Evolutionary conservation across 2,888 invertebrate species (phyloP).

Genomic region (Actias luna): DNA sequence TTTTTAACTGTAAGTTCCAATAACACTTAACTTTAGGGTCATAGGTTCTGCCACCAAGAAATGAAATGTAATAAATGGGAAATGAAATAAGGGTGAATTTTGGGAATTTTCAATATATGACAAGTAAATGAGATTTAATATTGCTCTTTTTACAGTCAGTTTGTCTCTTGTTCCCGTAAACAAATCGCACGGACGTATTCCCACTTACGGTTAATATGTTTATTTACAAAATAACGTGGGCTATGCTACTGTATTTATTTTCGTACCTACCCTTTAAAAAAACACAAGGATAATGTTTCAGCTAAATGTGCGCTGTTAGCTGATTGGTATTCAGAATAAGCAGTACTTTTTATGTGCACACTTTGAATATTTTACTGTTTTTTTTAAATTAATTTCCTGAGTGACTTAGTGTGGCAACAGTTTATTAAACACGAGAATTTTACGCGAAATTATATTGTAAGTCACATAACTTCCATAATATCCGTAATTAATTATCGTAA

Average conservation of each 20-base stretch:
- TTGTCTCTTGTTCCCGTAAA: conserved; percentile 31
- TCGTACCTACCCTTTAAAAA: neutral
- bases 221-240: conserved; percentile 49
- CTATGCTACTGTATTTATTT: conserved; percentile 9
- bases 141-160: neutral
- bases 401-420: neutral
- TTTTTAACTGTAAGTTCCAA: no score
- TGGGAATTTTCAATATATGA: no score
- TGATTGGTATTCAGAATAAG: conserved; percentile 16
- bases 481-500: no score
- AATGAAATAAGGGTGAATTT: no score
- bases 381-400: neutral
- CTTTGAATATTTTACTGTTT: conserved; percentile 13
- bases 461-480: no score
- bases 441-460: neutral
- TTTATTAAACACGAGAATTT: neutral
- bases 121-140: neutral
- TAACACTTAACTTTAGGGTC: no score
- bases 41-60: no score
- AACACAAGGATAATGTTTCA: conserved; percentile 7
- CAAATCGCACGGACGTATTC: conserved; percentile 50
- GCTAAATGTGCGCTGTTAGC: conserved; percentile 9
- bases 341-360: conserved; percentile 6
- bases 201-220: conserved; percentile 73
- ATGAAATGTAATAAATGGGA: no score